Percentiles rank a stretch among this genome's conserved stretches.
phyloP scores from a whole-genome alignment of 2,113 vertebrate species.

The Stercorarius parasiticus region DNA sequence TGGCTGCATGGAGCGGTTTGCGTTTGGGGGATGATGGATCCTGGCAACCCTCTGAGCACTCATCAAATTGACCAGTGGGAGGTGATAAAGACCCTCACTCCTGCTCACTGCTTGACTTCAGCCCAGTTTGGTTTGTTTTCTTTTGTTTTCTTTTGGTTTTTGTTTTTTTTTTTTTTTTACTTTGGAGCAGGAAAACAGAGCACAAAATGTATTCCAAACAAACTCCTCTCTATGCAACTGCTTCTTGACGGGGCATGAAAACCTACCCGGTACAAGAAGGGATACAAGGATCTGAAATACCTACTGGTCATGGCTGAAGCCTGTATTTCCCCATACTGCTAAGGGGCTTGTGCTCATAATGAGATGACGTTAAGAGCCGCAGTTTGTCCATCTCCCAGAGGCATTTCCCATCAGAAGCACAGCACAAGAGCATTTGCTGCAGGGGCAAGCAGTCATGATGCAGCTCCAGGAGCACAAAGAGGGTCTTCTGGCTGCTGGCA shows the following conservation, averaged over 20 bases:
- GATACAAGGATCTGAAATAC: slow-evolving; percentile 67
- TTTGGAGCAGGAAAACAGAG: not conserved
- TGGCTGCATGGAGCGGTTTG: not conserved
- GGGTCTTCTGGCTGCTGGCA: not conserved
- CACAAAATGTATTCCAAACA: slow-evolving; percentile 65
- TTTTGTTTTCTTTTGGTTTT: not conserved
- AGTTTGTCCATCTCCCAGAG: not conserved
- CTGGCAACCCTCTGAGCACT: not conserved
- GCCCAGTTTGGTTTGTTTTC: not conserved
- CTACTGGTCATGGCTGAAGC: slow-evolving; percentile 32
- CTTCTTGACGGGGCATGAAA: not conserved
- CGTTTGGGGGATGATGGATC: not conserved
- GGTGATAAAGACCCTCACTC: not conserved
- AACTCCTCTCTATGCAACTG: not conserved
- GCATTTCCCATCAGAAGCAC: fast-evolving
- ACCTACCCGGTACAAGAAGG: not conserved
- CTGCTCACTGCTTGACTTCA: not conserved
- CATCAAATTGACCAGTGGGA: not conserved
- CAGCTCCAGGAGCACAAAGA: not conserved
- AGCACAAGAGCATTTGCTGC: fast-evolving
- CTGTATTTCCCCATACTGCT: not conserved
- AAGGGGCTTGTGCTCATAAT: fast-evolving
- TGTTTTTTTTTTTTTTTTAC: not conserved
- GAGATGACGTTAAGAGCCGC: fast-evolving
- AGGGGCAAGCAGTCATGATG: fast-evolving